Evolutionary conservation across 2,113 vertebrate species (phyloP).

Genomic region (Nothoprocta perdicaria): DNA sequence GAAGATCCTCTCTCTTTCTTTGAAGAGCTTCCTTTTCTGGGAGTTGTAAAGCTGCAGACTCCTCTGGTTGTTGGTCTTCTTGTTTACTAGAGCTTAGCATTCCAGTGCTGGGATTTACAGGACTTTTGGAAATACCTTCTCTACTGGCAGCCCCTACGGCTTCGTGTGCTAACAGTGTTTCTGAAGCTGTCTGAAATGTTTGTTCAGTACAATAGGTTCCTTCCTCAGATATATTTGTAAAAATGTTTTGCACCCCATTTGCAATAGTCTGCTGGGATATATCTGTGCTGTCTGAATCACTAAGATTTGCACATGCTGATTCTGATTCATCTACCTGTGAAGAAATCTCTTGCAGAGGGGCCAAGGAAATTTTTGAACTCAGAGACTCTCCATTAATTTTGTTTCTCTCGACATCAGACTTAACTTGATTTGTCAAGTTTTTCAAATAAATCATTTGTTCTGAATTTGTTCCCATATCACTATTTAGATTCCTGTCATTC

Average conservation of each 20-base stretch:
- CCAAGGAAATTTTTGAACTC: slow-evolving; percentile 25
- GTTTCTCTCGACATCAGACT: not conserved
- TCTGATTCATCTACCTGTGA: slow-evolving; percentile 31
- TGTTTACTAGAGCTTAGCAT: not conserved
- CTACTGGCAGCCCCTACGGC: slow-evolving; percentile 21
- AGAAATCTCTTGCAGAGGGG: slow-evolving; percentile 26
- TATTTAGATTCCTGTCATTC: not conserved
- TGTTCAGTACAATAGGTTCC: slow-evolving; percentile 1
- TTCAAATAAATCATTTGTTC: not conserved
- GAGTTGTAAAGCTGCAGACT: not conserved
- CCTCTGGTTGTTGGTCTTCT: not conserved
- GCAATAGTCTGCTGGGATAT: not conserved
- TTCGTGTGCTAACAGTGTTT: not conserved
- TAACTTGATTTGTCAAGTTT: not conserved
- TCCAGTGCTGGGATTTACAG: not conserved
- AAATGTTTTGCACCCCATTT: not conserved
- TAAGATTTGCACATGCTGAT: not conserved
- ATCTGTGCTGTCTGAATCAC: not conserved
- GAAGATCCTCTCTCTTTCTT: not conserved
- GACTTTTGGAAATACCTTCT: not conserved
- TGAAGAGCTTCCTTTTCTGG: not conserved
- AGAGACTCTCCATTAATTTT: not conserved
- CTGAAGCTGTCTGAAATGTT: not conserved
- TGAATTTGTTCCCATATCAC: not conserved
- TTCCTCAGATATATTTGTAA: slow-evolving; percentile 11